These are phyloP conservation scores for Dreissena polymorpha DNA, from an alignment of 1,140 invertebrate genomes.

Conservation along the genomic window DNA sequence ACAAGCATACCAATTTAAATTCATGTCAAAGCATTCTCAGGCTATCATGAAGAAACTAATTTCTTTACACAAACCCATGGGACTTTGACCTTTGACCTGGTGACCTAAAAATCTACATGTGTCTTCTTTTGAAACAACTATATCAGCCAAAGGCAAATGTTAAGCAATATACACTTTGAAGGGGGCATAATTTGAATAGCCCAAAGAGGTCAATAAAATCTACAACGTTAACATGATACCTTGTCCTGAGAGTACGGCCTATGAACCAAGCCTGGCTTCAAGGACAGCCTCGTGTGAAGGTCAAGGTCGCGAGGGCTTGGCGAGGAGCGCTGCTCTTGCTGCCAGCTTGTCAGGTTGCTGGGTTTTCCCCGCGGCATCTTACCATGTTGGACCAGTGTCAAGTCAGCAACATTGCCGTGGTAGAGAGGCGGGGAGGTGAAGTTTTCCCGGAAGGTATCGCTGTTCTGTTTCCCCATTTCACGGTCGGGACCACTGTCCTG, in stretches of 20 bases:
- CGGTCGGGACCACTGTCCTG: not conserved
- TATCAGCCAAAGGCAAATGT: too few species aligned
- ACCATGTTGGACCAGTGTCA: slow-evolving; percentile 8
- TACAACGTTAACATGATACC: not conserved
- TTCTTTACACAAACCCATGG: too few species aligned
- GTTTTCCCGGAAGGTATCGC: slow-evolving; percentile 19
- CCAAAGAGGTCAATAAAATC: too few species aligned
- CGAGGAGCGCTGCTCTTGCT: slow-evolving; percentile 27
- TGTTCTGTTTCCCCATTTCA: not conserved
- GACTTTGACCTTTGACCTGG: too few species aligned
- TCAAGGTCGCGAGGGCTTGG: not conserved
- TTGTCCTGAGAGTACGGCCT: not conserved
- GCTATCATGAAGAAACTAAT: too few species aligned
- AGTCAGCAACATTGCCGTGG: slow-evolving; percentile 34
- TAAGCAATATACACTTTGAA: too few species aligned
- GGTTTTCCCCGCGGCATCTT: slow-evolving; percentile 10
- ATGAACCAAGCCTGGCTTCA: not conserved
- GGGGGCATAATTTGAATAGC: too few species aligned
- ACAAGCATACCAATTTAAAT: too few species aligned
- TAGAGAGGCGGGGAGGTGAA: slow-evolving; percentile 34
- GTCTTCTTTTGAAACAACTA: too few species aligned
- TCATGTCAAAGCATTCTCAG: too few species aligned
- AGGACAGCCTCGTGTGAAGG: not conserved
- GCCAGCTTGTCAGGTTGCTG: slow-evolving; percentile 40
- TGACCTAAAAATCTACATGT: too few species aligned